These are phyloP conservation scores for Aurelia sp. DNA, from an alignment of 30 jellyfish, hydroid and myxozoan species.

Conservation along the genomic window DNA sequence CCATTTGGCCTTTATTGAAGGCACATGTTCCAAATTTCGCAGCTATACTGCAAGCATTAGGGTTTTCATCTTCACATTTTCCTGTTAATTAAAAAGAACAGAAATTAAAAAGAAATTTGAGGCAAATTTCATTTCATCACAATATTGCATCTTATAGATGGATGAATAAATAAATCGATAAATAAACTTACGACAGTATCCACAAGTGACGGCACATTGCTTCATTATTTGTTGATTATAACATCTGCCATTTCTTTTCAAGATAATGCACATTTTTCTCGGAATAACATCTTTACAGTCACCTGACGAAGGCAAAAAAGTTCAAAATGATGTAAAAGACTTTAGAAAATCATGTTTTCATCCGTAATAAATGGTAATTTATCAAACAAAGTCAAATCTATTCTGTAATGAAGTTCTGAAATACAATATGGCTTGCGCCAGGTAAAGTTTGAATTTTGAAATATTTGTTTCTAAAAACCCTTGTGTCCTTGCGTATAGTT, in stretches of 20 bases:
- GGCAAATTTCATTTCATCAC: neutral
- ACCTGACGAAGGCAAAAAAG: conserved; percentile 2
- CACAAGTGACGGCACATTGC: conserved; percentile 74
- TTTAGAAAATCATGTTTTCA: too few relatives aligned
- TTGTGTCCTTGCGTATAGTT: too few relatives aligned
- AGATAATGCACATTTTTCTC: conserved; percentile 5
- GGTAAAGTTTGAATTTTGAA: too few relatives aligned
- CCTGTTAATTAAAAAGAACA: conserved; percentile 7
- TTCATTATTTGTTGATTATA: neutral
- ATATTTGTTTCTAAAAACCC: too few relatives aligned
- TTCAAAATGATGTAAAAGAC: neutral
- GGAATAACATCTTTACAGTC: conserved; percentile 54
- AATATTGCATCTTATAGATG: neutral
- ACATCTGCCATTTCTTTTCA: conserved; percentile 48
- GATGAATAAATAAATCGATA: too few relatives aligned
- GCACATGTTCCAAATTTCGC: conserved; percentile 12
- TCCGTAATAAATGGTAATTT: too few relatives aligned
- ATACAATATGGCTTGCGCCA: too few relatives aligned
- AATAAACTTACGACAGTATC: conserved; percentile 68
- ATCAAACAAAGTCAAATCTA: too few relatives aligned
- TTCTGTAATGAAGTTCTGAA: too few relatives aligned
- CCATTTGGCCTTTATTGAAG: conserved; percentile 25
- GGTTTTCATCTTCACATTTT: conserved; percentile 44
- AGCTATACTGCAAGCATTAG: conserved; percentile 1
- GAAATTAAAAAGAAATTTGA: neutral